Conservation (phyloP, 2,888 invertebrate genomes). For the Eupithecia dodoneata region DNA sequence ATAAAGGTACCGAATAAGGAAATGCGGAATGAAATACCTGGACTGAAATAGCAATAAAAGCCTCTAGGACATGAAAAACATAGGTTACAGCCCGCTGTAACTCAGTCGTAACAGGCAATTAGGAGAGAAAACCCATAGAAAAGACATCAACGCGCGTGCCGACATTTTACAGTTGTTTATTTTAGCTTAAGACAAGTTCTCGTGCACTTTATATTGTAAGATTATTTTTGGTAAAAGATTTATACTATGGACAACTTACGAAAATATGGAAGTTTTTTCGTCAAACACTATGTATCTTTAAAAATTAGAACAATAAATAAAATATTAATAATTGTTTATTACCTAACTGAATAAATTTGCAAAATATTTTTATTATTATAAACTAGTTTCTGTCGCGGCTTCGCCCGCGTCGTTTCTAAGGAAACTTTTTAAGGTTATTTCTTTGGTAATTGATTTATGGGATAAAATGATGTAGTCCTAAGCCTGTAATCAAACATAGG, state of each 20-base stretch:
- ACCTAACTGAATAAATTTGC: background rate
- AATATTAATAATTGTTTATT: too few relatives aligned
- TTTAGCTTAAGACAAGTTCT: constrained; percentile 5
- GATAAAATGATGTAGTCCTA: too few relatives aligned
- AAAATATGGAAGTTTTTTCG: background rate
- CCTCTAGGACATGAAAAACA: constrained; percentile 23
- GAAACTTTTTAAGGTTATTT: too few relatives aligned
- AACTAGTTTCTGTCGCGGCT: background rate
- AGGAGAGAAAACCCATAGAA: constrained; percentile 36
- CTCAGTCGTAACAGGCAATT: constrained; percentile 18
- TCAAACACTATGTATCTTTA: background rate
- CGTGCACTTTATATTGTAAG: background rate
- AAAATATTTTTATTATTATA: background rate
- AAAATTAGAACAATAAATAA: background rate
- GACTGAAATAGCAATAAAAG: constrained; percentile 25
- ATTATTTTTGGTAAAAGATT: background rate
- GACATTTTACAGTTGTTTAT: constrained; percentile 20
- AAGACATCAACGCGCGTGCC: constrained; percentile 55
- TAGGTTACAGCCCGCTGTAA: constrained; percentile 18
- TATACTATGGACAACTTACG: background rate
- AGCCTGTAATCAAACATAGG: too few relatives aligned
- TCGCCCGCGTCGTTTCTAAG: too few relatives aligned
- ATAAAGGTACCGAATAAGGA: constrained; percentile 18
- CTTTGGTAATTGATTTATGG: too few relatives aligned
- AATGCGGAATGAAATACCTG: constrained; percentile 12